A percentile compares a stretch with the other conserved stretches of the same genome.
These are phyloP conservation scores for Phyllostomus hastatus DNA, from an alignment of 2,113 vertebrate species.

Conservation along the genomic window DNA sequence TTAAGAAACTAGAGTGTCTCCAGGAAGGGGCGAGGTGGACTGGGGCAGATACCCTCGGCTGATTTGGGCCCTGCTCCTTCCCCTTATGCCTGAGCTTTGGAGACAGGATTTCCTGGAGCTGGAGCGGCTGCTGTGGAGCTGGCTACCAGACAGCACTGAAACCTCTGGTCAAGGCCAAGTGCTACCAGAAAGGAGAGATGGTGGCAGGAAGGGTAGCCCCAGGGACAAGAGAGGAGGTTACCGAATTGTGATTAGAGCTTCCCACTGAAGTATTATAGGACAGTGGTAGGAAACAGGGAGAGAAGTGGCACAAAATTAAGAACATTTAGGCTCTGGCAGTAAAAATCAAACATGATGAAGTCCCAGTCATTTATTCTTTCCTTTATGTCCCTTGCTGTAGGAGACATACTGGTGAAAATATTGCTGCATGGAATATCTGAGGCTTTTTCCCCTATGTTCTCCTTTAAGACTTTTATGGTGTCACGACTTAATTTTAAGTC, in stretches of 20 bases:
- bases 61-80: background rate
- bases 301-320: background rate
- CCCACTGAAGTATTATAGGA: background rate
- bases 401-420: no score
- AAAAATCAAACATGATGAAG: background rate
- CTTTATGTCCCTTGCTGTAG: no score
- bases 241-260: background rate
- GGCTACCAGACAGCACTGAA: background rate
- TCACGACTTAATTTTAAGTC: no score
- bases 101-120: conserved; percentile 65
- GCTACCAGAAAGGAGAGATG: background rate
- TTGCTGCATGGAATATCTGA: no score
- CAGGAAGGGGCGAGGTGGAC: conserved; percentile 34
- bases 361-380: no score
- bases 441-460: no score
- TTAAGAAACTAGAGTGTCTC: conserved; percentile 48
- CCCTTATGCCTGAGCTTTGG: background rate
- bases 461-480: no score
- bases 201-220: background rate
- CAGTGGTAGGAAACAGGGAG: background rate
- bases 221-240: background rate
- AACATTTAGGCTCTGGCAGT: background rate
- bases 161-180: background rate
- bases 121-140: background rate
- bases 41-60: conserved; percentile 16